Percentiles rank a stretch among this genome's conserved stretches.
Evolutionary conservation across 2,113 vertebrate species (phyloP).

Genomic region (Dromiciops gliroides): DNA sequence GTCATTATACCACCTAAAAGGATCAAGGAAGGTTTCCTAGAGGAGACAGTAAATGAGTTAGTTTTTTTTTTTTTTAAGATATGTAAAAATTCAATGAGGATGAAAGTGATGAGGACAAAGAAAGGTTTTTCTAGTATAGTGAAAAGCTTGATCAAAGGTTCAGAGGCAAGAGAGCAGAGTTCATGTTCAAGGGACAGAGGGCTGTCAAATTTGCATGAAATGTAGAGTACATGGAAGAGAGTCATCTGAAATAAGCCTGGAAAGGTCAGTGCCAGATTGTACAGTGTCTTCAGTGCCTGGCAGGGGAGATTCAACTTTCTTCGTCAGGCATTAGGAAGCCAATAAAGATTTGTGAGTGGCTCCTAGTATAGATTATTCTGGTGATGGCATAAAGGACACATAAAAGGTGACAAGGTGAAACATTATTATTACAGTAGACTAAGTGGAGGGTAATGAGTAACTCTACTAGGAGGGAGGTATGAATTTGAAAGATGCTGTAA

Average conservation of each 20-base stretch:
- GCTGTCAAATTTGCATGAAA: not conserved
- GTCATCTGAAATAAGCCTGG: not conserved
- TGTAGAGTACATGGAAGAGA: not conserved
- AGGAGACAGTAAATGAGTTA: not conserved
- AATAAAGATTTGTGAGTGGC: not conserved
- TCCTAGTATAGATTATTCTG: not conserved
- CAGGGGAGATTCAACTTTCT: not conserved
- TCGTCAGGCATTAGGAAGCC: not conserved
- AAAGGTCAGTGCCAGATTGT: not conserved
- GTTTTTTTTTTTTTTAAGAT: not conserved
- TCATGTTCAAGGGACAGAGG: not conserved
- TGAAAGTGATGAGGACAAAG: not conserved
- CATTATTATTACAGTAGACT: not conserved
- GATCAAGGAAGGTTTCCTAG: not conserved
- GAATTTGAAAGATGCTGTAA: not conserved
- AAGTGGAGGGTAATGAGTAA: not conserved
- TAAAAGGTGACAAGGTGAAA: not conserved
- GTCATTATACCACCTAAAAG: not conserved
- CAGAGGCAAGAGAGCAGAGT: not conserved
- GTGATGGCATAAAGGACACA: not conserved
- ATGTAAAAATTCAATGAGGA: not conserved
- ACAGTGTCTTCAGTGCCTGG: not conserved
- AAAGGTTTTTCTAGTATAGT: not conserved
- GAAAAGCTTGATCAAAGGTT: not conserved
- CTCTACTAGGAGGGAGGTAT: not conserved